Conservation (phyloP, 2,888 invertebrate genomes). For the Napeogenes inachia region DNA sequence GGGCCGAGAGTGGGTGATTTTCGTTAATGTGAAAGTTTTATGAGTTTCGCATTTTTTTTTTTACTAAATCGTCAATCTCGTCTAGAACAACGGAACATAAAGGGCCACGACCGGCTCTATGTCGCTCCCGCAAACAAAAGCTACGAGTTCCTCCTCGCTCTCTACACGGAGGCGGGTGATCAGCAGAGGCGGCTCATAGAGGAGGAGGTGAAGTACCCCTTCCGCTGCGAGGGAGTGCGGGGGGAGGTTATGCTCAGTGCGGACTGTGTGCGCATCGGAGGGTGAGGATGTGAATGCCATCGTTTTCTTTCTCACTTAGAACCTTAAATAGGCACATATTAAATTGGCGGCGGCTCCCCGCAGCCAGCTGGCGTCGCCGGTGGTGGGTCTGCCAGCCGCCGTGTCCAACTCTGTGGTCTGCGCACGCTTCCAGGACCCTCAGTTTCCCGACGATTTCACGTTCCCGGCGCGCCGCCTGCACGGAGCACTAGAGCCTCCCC, state of each 20-base stretch:
- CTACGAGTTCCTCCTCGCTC: constrained; percentile 82
- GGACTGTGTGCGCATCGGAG: constrained; percentile 82
- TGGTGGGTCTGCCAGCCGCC: constrained; percentile 81
- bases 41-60: background rate
- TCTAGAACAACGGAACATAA: constrained; percentile 85
- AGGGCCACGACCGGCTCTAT: constrained; percentile 94
- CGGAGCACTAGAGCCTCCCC: constrained; percentile 83
- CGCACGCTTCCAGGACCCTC: constrained; percentile 87
- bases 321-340: background rate
- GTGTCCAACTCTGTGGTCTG: constrained; percentile 79
- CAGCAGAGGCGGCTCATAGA: constrained; percentile 62
- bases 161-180: constrained; percentile 74
- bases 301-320: background rate
- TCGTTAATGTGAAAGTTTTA: background rate
- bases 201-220: constrained; percentile 77
- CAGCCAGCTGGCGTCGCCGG: constrained; percentile 83
- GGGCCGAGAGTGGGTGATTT: constrained; percentile 84
- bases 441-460: constrained; percentile 83
- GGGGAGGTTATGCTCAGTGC: constrained; percentile 87
- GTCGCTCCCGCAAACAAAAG: constrained; percentile 84
- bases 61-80: constrained; percentile 13
- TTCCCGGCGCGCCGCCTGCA: constrained; percentile 86
- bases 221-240: constrained; percentile 87
- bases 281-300: constrained; percentile 64
- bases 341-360: constrained; percentile 11